These are phyloP conservation scores for Pandemis corylana DNA, from an alignment of 2,888 invertebrate genomes.

Conservation along the genomic window DNA sequence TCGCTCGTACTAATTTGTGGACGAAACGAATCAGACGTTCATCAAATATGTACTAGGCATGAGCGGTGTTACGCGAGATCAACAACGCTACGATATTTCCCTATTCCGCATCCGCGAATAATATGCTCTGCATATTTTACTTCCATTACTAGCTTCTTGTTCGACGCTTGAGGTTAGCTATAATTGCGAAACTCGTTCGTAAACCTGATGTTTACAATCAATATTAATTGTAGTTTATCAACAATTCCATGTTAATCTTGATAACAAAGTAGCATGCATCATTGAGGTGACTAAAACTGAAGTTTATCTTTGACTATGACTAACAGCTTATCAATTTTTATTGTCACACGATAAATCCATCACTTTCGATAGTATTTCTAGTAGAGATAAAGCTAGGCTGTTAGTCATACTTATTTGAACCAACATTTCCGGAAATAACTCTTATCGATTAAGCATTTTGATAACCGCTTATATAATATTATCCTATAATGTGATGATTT, in stretches of 20 bases:
- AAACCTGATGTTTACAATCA: constrained; percentile 11
- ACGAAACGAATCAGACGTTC: constrained; percentile 38
- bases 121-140: constrained; percentile 42
- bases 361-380: constrained; percentile 16
- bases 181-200: constrained; percentile 32
- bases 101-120: constrained; percentile 51
- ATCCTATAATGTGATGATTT: constrained; percentile 2
- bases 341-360: constrained; percentile 7
- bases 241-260: constrained; percentile 6
- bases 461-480: background rate
- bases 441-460: background rate
- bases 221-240: constrained; percentile 18
- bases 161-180: constrained; percentile 7
- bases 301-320: constrained; percentile 14
- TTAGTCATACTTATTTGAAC: background rate
- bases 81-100: constrained; percentile 48
- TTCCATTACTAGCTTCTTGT: constrained; percentile 19
- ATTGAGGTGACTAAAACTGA: background rate
- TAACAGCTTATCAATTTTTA: constrained; percentile 16
- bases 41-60: constrained; percentile 42
- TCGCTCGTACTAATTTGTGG: constrained; percentile 46
- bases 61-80: constrained; percentile 47
- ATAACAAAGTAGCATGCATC: constrained; percentile 7
- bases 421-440: background rate
- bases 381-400: constrained; percentile 2